Evolutionary conservation across 1,140 invertebrate genomes (phyloP).

Genomic region (Caerostris darwini): DNA sequence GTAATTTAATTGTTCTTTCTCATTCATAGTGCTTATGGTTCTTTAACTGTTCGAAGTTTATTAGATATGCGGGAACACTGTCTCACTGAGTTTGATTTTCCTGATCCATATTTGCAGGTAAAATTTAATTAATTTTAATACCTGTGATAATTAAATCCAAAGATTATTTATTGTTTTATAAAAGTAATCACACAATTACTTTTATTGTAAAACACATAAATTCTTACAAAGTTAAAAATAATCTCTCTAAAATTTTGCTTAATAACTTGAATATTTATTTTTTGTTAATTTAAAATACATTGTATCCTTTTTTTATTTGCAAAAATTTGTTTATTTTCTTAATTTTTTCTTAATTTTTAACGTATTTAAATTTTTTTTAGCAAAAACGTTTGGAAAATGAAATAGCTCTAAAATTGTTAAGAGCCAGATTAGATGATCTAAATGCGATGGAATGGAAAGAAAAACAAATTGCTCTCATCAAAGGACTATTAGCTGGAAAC

Average conservation of each 20-base stretch:
- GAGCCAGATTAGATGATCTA: constrained; percentile 83
- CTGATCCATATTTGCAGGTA: constrained; percentile 92
- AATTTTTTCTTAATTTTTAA: not conserved
- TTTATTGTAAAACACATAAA: no score
- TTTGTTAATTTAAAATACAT: not conserved
- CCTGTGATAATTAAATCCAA: not conserved
- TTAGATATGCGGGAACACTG: constrained; percentile 96
- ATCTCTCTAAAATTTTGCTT: no score
- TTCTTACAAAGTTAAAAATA: no score
- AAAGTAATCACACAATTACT: no score
- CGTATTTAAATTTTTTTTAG: constrained; percentile 80
- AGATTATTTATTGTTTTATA: not conserved
- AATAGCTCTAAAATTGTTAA: constrained; percentile 84
- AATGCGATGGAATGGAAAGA: constrained; percentile 84
- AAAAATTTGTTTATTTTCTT: not conserved
- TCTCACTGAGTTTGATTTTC: constrained; percentile 94
- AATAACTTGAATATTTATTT: not conserved
- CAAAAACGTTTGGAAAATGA: constrained; percentile 89
- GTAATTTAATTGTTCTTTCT: not conserved
- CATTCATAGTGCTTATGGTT: constrained; percentile 89
- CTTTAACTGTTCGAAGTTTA: constrained; percentile 92
- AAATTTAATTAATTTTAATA: constrained; percentile 33
- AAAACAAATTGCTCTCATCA: constrained; percentile 84
- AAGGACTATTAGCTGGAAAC: constrained; percentile 89
- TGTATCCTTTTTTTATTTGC: not conserved